Conservation (phyloP, 2,888 invertebrate genomes). For the Tipula unca region DNA sequence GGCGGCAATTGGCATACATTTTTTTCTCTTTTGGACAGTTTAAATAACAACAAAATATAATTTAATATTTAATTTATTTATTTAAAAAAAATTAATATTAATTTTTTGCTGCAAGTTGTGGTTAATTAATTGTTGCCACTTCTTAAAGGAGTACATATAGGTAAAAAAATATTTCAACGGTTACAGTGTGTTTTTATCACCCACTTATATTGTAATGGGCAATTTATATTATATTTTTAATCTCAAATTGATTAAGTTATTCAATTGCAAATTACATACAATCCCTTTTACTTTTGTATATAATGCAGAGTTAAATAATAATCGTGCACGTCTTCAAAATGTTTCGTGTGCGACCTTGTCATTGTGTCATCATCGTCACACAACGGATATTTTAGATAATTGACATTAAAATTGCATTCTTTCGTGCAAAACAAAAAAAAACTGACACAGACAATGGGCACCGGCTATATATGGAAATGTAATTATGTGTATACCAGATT, state of each 20-base stretch:
- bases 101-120: not conserved
- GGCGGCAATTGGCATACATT: slow-evolving; percentile 8
- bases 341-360: not conserved
- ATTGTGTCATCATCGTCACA: not conserved
- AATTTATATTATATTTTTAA: not conserved
- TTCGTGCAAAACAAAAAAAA: not conserved
- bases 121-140: not conserved
- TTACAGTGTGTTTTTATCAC: not conserved
- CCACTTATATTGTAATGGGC: not conserved
- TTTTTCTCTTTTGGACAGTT: not conserved
- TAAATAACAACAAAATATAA: not conserved
- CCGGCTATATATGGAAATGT: not conserved
- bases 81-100: no score
- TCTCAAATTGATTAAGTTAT: not conserved
- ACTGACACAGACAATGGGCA: no score
- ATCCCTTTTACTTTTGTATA: not conserved
- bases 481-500: not conserved
- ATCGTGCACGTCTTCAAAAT: not conserved
- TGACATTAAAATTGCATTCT: not conserved
- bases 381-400: not conserved
- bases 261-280: not conserved
- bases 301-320: not conserved
- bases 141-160: not conserved
- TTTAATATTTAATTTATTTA: not conserved
- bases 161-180: not conserved